A percentile compares a stretch with the other conserved stretches of the same genome.
These are phyloP conservation scores for Apamea epomidion DNA, from an alignment of 2,888 invertebrate species.

Conservation along the genomic window DNA sequence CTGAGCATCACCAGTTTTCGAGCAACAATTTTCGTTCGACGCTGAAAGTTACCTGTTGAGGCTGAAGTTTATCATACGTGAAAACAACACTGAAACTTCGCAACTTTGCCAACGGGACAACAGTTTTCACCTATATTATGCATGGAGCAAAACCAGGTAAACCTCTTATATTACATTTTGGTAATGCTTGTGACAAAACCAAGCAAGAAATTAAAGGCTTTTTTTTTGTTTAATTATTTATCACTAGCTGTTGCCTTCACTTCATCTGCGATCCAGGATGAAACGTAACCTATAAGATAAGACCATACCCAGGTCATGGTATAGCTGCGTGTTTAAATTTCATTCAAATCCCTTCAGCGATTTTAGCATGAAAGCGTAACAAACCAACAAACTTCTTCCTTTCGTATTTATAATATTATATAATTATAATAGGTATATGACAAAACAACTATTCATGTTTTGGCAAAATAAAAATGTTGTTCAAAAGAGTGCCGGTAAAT, in stretches of 20 bases:
- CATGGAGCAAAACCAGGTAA: conserved; percentile 10
- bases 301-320: too few relatives aligned
- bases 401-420: not conserved
- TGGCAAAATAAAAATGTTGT: not conserved
- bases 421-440: too few relatives aligned
- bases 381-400: too few relatives aligned
- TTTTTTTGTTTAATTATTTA: too few relatives aligned
- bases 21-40: conserved; percentile 58
- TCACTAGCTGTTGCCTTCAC: too few relatives aligned
- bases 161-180: conserved; percentile 26
- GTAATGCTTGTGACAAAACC: not conserved
- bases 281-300: too few relatives aligned
- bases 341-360: too few relatives aligned
- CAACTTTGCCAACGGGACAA: conserved; percentile 49
- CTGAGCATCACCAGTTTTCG: conserved; percentile 38
- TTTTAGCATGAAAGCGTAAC: too few relatives aligned
- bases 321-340: too few relatives aligned
- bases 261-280: too few relatives aligned
- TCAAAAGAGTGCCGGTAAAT: not conserved
- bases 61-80: conserved; percentile 59
- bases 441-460: not conserved
- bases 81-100: conserved; percentile 59
- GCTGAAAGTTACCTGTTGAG: conserved; percentile 65
- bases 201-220: not conserved
- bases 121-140: conserved; percentile 50